A percentile compares a stretch with the other conserved stretches of the same genome.
phyloP scores from a whole-genome alignment of 2,888 invertebrate genomes.

The Spilarctia lutea region DNA sequence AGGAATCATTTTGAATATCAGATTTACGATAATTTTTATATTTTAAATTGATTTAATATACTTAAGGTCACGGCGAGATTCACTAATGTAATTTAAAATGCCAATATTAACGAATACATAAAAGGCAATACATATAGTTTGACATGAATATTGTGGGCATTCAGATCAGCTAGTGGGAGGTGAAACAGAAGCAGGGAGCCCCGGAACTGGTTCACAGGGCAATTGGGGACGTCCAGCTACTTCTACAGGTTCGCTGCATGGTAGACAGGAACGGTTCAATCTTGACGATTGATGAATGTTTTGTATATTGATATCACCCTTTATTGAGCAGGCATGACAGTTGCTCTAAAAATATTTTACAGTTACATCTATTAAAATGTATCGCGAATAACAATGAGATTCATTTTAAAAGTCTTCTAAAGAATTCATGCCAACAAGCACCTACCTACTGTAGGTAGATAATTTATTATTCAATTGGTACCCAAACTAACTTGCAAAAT shows the following conservation, averaged over 20 bases:
- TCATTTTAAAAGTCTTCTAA: background rate
- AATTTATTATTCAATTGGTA: background rate
- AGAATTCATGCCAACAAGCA: background rate
- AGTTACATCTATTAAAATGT: background rate
- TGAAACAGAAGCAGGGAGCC: conserved; percentile 72
- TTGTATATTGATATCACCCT: background rate
- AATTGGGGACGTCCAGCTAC: conserved; percentile 78
- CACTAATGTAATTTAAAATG: background rate
- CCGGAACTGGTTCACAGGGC: conserved; percentile 73
- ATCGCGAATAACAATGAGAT: background rate
- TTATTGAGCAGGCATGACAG: background rate
- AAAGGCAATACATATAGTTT: conserved; percentile 10
- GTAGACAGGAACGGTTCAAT: conserved; percentile 47
- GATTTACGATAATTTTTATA: background rate
- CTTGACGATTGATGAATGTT: conserved; percentile 42
- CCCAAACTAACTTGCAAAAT: background rate
- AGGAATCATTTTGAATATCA: background rate
- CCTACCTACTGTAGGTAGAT: too few species aligned
- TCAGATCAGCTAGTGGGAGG: conserved; percentile 83
- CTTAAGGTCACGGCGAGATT: background rate
- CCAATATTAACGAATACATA: background rate
- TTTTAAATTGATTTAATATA: background rate
- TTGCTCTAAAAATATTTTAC: background rate
- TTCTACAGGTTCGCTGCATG: conserved; percentile 82
- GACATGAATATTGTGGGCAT: conserved; percentile 58